Percentiles rank a stretch among this genome's conserved stretches.
phyloP scores from a whole-genome alignment of 2,113 vertebrate species.

The Aldabrachelys gigantea region DNA sequence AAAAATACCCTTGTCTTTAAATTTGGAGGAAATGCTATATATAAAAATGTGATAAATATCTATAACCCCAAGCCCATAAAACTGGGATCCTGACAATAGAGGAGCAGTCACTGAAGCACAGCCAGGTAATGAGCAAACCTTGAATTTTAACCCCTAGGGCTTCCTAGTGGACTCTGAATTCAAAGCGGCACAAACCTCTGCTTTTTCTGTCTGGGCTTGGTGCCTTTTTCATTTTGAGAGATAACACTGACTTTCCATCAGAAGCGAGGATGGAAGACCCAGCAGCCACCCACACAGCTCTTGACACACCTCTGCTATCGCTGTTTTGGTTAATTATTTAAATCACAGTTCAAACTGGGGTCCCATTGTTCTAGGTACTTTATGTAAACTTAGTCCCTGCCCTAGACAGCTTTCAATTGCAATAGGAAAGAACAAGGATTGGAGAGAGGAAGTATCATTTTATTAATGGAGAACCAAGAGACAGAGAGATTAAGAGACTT shows the following conservation, averaged over 20 bases:
- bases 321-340: background rate
- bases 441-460: background rate
- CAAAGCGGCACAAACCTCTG: background rate
- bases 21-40: slow-evolving; percentile 22
- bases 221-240: background rate
- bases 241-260: background rate
- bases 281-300: background rate
- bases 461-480: background rate
- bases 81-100: background rate
- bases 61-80: slow-evolving; percentile 22
- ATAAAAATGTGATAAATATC: slow-evolving; percentile 36
- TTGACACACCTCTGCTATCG: background rate
- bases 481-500: background rate
- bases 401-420: background rate
- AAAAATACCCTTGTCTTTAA: slow-evolving; percentile 28
- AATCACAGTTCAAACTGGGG: background rate
- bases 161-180: background rate
- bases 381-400: background rate
- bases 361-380: background rate
- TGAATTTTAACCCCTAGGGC: background rate
- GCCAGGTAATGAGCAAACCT: background rate
- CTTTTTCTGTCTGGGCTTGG: background rate
- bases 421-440: background rate
- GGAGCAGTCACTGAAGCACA: background rate
- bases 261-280: background rate